phyloP scores from a whole-genome alignment of 2,113 vertebrate genomes.

The Gopherus evgoodei region DNA sequence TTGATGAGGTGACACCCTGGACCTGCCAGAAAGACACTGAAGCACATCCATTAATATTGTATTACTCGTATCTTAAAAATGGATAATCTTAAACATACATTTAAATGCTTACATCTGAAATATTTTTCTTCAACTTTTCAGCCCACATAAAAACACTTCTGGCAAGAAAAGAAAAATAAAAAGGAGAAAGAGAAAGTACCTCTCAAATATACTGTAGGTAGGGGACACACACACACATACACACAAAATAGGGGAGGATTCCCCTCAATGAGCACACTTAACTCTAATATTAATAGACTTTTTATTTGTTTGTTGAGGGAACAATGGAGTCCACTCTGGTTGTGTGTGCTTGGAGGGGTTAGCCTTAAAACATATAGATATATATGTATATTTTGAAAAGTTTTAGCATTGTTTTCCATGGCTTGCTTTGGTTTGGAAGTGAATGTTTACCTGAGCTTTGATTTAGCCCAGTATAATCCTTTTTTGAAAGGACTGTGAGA shows the following conservation, averaged over 20 bases:
- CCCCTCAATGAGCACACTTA: neutral
- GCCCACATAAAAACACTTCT: neutral
- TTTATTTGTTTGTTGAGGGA: neutral
- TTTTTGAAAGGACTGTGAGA: neutral
- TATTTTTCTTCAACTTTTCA: neutral
- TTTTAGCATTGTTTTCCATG: rapidly evolving
- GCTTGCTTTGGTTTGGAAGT: rapidly evolving
- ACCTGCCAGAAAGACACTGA: neutral
- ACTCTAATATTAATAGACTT: neutral
- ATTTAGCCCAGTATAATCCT: neutral
- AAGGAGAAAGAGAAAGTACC: neutral
- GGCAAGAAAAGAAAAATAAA: neutral
- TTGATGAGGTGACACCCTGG: slow-evolving; percentile 16
- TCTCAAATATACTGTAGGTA: neutral
- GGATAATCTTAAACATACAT: neutral
- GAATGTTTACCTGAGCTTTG: rapidly evolving
- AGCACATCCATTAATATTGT: slow-evolving; percentile 4
- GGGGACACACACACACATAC: neutral
- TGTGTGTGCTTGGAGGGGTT: neutral
- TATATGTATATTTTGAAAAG: neutral
- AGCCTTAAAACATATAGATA: neutral
- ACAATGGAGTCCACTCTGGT: neutral
- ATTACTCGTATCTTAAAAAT: neutral
- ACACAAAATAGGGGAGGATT: neutral
- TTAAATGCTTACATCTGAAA: neutral